Conservation (phyloP, 2,888 invertebrate species). For the Scrobipalpa atriplicella region DNA sequence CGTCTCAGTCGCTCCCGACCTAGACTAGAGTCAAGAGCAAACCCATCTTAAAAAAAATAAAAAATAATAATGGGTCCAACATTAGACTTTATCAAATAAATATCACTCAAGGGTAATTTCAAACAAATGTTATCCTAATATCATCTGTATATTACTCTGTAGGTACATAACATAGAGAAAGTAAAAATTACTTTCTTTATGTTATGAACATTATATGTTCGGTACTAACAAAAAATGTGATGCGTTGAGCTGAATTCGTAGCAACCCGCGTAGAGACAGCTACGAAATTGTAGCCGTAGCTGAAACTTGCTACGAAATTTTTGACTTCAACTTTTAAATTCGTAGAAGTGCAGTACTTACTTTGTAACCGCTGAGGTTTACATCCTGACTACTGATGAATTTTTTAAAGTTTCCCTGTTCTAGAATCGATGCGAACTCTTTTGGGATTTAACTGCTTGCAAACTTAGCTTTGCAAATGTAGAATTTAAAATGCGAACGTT, state of each 20-base stretch:
- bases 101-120: too few species aligned
- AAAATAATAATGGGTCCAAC: too few species aligned
- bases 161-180: too few species aligned
- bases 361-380: neutral
- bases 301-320: neutral
- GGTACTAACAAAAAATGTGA: too few species aligned
- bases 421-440: neutral
- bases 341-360: neutral
- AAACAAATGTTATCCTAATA: too few species aligned
- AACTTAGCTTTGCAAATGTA: conserved; percentile 31
- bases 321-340: neutral
- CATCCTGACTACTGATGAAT: neutral
- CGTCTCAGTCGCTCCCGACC: too few species aligned
- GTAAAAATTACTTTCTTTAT: too few species aligned
- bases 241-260: neutral
- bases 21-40: too few species aligned
- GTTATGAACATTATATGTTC: too few species aligned
- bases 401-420: neutral
- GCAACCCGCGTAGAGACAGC: neutral
- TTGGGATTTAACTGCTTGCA: neutral
- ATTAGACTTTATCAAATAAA: too few species aligned
- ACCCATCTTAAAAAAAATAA: too few species aligned
- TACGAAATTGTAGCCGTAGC: neutral
- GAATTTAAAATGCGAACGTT: conserved; percentile 7
- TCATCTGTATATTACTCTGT: too few species aligned